phyloP scores from a whole-genome alignment of 2,797 vertebrate genomes.

The Melanotaenia parkinsoni region DNA sequence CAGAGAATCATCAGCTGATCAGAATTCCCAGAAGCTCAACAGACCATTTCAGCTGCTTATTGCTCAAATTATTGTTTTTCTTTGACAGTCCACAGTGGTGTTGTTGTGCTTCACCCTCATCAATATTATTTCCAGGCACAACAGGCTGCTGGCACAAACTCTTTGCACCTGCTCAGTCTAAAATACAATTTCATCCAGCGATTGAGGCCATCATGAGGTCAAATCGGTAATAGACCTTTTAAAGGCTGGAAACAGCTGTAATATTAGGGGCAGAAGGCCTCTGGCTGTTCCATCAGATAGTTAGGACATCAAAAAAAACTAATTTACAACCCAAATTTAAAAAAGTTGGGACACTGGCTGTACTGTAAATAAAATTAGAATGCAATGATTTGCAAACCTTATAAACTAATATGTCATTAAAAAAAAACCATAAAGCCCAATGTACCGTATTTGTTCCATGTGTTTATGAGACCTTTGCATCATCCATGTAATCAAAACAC shows the following conservation, averaged over 20 bases:
- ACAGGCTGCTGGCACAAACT: not conserved
- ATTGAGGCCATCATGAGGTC: conserved; percentile 3
- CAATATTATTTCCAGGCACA: not conserved
- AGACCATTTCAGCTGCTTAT: not conserved
- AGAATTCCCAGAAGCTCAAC: not conserved
- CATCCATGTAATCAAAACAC: not conserved
- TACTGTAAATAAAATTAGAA: too few relatives aligned
- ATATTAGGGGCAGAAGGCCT: not conserved
- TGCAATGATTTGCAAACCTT: too few relatives aligned
- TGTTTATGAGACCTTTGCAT: too few relatives aligned
- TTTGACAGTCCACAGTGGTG: not conserved
- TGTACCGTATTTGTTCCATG: too few relatives aligned
- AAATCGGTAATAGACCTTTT: conserved; percentile 8
- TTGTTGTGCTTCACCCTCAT: not conserved
- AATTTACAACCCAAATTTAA: not conserved
- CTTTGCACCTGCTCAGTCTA: not conserved
- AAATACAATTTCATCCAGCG: conserved; percentile 4
- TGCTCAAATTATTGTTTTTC: not conserved
- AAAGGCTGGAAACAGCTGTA: not conserved
- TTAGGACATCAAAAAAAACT: not conserved
- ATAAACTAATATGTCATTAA: not conserved
- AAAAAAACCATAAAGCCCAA: not conserved
- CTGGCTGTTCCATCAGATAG: not conserved
- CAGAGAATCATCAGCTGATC: not conserved
- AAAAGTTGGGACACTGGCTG: not conserved